Percentiles rank a stretch among this genome's conserved stretches.
Conservation (phyloP, 2,797 vertebrate species). For the Malacoctenus gilli region DNA sequence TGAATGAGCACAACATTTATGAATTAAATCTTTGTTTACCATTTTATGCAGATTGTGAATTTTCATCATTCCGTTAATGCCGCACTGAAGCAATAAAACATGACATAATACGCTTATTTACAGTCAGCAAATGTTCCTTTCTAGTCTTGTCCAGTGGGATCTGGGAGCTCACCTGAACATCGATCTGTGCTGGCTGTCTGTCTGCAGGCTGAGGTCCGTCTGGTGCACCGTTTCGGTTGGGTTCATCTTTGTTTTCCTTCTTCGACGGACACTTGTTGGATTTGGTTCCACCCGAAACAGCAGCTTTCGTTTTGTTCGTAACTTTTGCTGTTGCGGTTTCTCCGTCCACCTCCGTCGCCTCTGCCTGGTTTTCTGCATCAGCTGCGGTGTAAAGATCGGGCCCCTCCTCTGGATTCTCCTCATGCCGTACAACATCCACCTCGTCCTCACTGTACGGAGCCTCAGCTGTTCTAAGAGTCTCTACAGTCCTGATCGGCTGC, state of each 20-base stretch:
- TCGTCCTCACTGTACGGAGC: slow-evolving; percentile 54
- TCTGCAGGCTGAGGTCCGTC: slow-evolving; percentile 4
- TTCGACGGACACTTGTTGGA: slow-evolving; percentile 2
- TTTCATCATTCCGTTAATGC: too few relatives aligned
- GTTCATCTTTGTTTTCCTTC: slow-evolving; percentile 2
- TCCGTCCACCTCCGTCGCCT: not conserved
- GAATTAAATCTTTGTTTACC: too few relatives aligned
- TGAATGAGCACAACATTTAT: too few relatives aligned
- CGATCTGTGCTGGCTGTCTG: not conserved
- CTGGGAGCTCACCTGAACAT: slow-evolving; percentile 44
- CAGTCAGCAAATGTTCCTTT: too few relatives aligned
- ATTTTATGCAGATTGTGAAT: too few relatives aligned
- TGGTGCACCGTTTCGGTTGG: not conserved
- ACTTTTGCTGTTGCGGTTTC: not conserved
- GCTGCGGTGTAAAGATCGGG: slow-evolving; percentile 19
- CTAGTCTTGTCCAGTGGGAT: too few relatives aligned
- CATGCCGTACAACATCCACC: slow-evolving; percentile 17
- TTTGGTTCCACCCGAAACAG: not conserved
- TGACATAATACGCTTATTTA: too few relatives aligned
- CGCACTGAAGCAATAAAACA: too few relatives aligned
- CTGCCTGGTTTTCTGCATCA: slow-evolving; percentile 34
- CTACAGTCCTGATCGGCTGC: slow-evolving; percentile 31
- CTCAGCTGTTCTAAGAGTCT: slow-evolving; percentile 58
- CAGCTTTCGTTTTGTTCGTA: slow-evolving; percentile 8
- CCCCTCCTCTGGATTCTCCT: slow-evolving; percentile 21